These are phyloP conservation scores for Apis florea DNA, from an alignment of 1,140 invertebrate genomes.

Conservation along the genomic window DNA sequence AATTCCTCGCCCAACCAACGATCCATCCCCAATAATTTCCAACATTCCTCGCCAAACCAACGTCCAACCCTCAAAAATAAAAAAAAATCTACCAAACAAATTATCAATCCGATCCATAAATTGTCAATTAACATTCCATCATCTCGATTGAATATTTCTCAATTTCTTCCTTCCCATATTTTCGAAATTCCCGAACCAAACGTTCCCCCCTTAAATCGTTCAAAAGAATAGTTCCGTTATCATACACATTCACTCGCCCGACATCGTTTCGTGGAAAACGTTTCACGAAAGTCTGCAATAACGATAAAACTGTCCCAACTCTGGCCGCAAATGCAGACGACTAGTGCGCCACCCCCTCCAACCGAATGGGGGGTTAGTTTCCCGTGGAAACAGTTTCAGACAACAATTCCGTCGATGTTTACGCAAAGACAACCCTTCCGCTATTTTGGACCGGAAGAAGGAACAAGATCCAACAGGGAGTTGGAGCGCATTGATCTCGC, in stretches of 20 bases:
- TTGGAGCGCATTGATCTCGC: neutral
- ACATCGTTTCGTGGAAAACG: constrained; percentile 1
- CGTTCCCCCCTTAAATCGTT: constrained; percentile 4
- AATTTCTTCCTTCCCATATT: neutral
- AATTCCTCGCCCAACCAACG: no score
- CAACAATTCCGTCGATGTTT: constrained; percentile 41
- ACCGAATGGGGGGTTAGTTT: neutral
- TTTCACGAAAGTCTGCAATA: constrained; percentile 15
- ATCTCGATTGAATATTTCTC: neutral
- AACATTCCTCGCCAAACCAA: no score
- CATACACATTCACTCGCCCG: constrained; percentile 4
- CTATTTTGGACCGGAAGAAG: neutral
- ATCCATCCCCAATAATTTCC: no score
- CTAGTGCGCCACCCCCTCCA: no score
- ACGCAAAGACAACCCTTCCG: constrained; percentile 4
- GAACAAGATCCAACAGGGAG: neutral
- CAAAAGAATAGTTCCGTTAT: constrained; percentile 17
- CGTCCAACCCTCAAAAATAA: no score
- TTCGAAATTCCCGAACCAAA: neutral
- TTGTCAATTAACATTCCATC: no score
- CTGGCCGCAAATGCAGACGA: neutral
- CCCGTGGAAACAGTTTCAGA: constrained; percentile 13
- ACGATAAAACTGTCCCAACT: constrained; percentile 38
- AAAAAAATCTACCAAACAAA: no score
- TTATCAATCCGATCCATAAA: no score